A percentile compares a stretch with the other conserved stretches of the same genome.
Evolutionary conservation across 1,140 invertebrate species (phyloP).

Genomic region (Camponotus floridanus): DNA sequence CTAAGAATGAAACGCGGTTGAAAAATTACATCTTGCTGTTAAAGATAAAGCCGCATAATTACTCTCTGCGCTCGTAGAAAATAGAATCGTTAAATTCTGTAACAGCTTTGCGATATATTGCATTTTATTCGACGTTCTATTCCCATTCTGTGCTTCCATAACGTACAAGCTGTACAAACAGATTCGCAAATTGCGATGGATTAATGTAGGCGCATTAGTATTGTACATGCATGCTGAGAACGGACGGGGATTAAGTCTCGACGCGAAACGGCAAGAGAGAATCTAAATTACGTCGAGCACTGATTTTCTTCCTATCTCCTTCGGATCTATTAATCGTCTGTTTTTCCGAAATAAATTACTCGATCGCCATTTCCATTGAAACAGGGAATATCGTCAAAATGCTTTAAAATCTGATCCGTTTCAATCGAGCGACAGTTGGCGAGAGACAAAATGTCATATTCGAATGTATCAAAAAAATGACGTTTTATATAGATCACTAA

Average conservation of each 20-base stretch:
- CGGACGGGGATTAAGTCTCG: conserved; percentile 13
- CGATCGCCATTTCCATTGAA: neutral
- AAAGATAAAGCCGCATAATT: conserved; percentile 30
- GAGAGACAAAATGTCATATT: conserved; percentile 39
- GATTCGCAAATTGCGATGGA: conserved; percentile 68
- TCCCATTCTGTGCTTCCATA: conserved; percentile 25
- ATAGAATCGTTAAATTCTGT: conserved; percentile 48
- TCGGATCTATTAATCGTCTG: neutral
- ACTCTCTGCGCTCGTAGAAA: neutral
- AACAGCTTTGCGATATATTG: conserved; percentile 49
- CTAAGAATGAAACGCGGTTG: neutral
- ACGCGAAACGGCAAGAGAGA: conserved; percentile 21
- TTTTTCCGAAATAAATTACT: neutral
- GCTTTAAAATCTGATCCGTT: neutral
- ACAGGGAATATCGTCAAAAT: neutral
- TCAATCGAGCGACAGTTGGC: neutral
- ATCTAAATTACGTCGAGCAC: conserved; percentile 28
- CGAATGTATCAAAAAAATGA: neutral
- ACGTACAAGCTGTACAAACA: conserved; percentile 56
- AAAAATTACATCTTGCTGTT: neutral
- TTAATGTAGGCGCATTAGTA: conserved; percentile 55
- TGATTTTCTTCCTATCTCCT: neutral
- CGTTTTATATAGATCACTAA: neutral
- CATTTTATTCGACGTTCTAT: conserved; percentile 42
- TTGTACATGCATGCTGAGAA: conserved; percentile 15